These are phyloP conservation scores for Urocitellus parryii DNA, from an alignment of 2,113 vertebrate species.

Conservation along the genomic window DNA sequence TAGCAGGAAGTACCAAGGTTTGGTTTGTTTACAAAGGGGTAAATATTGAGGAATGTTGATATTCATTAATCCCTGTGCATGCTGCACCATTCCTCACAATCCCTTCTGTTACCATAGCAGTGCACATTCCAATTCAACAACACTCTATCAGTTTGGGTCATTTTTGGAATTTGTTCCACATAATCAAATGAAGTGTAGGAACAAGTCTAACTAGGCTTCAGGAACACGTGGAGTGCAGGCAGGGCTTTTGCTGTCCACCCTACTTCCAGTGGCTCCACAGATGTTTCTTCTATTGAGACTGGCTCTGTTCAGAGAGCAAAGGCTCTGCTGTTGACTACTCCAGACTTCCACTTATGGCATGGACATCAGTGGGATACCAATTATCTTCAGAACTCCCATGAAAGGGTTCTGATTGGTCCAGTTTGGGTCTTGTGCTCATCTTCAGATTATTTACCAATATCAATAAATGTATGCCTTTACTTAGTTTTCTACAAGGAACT, in stretches of 20 bases:
- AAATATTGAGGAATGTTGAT: background rate
- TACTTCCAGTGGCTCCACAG: background rate
- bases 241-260: background rate
- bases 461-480: background rate
- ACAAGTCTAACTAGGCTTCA: background rate
- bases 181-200: background rate
- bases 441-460: background rate
- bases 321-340: background rate
- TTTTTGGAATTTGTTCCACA: background rate
- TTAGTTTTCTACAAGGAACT: background rate
- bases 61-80: background rate
- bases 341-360: background rate
- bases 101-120: background rate
- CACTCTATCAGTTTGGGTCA: background rate
- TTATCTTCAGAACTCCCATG: background rate
- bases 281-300: background rate
- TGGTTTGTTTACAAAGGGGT: background rate
- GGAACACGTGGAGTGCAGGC: background rate
- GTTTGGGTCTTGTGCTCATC: background rate
- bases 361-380: background rate
- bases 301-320: background rate
- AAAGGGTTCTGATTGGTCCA: background rate
- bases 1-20: background rate
- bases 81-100: background rate
- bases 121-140: background rate